Percentiles rank a stretch among this genome's conserved stretches.
phyloP scores from a whole-genome alignment of 2,797 vertebrate species.

The Takifugu ocellatus region DNA sequence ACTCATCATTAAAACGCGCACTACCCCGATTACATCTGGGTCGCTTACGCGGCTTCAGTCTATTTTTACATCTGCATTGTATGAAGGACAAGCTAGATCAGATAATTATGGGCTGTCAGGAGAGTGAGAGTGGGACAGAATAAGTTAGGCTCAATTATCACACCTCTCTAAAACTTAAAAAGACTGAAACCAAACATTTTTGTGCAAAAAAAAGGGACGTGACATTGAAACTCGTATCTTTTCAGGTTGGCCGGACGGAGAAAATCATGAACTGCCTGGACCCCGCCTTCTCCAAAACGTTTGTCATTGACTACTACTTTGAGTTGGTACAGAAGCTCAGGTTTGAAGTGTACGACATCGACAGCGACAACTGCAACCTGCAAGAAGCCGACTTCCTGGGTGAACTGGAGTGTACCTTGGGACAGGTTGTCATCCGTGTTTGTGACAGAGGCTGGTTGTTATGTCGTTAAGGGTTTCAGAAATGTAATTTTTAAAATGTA shows the following conservation, averaged over 20 bases:
- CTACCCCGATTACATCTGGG: too few relatives aligned
- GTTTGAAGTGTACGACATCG: slow-evolving; percentile 91
- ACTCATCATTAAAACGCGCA: too few relatives aligned
- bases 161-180: too few relatives aligned
- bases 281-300: slow-evolving; percentile 87
- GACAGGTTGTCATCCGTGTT: slow-evolving; percentile 65
- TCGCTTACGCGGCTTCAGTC: too few relatives aligned
- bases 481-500: not conserved
- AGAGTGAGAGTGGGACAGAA: too few relatives aligned
- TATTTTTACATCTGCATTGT: too few relatives aligned
- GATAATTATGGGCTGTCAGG: too few relatives aligned
- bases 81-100: too few relatives aligned
- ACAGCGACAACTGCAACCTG: slow-evolving; percentile 82
- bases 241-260: slow-evolving; percentile 88
- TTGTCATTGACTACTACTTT: slow-evolving; percentile 91
- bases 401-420: slow-evolving; percentile 86
- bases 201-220: too few relatives aligned
- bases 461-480: not conserved
- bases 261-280: slow-evolving; percentile 85
- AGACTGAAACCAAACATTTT: too few relatives aligned
- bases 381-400: slow-evolving; percentile 91
- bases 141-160: too few relatives aligned
- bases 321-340: slow-evolving; percentile 93
- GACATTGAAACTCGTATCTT: slow-evolving; percentile 1
- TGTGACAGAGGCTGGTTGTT: not conserved